phyloP scores from a whole-genome alignment of 2,888 invertebrate genomes.

The Bimastos eiseni region DNA sequence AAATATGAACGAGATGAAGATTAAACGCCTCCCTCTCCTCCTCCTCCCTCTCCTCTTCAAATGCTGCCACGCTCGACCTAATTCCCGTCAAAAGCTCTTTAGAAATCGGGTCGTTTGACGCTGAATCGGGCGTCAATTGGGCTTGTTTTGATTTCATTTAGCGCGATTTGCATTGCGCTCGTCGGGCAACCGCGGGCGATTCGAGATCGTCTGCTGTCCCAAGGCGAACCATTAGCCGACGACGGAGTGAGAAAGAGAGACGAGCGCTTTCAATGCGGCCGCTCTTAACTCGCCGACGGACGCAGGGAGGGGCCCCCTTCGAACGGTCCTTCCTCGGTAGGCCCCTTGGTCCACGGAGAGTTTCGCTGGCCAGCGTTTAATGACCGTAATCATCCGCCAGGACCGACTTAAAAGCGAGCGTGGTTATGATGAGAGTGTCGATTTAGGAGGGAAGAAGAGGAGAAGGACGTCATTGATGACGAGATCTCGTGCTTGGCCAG shows the following conservation, averaged over 20 bases:
- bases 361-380: not conserved
- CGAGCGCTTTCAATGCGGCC: not conserved
- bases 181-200: not conserved
- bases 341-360: not conserved
- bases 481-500: too few relatives aligned
- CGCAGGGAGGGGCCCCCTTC: not conserved
- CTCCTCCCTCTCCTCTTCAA: too few relatives aligned
- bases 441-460: not conserved
- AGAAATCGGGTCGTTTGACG: conserved; percentile 15
- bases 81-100: conserved; percentile 20
- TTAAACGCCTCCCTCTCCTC: not conserved
- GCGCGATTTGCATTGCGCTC: not conserved
- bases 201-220: not conserved
- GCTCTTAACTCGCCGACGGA: not conserved
- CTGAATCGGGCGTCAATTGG: conserved; percentile 25
- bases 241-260: not conserved
- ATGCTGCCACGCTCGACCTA: not conserved
- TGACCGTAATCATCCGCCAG: conserved; percentile 9
- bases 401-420: not conserved
- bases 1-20: conserved; percentile 24
- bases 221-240: conserved; percentile 10
- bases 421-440: conserved; percentile 19
- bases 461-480: too few relatives aligned
- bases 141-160: conserved; percentile 27
- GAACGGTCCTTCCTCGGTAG: not conserved